Base-by-base conservation (phyloP, 2,888 invertebrate genomes). In the Noctua janthina region DNA sequence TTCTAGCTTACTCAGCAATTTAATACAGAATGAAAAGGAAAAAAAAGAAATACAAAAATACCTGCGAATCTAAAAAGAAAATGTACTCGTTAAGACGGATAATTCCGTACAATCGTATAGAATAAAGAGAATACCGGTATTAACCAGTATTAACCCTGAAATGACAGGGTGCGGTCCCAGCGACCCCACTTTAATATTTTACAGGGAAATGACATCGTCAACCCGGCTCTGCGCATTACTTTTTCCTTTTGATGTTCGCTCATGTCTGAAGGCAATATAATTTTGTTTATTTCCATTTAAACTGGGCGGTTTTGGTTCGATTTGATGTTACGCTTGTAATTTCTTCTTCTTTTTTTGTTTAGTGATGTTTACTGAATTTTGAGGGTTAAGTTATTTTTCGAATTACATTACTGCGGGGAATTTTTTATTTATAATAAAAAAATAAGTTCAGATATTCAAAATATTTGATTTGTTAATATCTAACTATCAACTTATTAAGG, bases 221-320 rank as follows among this genome's bases (percentile, higher is more conserved):
- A 91, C 92, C 92, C 92, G 89, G 89, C 90, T 89, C 88, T 89
- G 91, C 93, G 95, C 95, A 96, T 96, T 95, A 95, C 93, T 93
- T 95, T 96, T 96, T 96, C 95, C 95, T 95, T 96, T 96, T 96
- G 96, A 96, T 94, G 95, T 96, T 92, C 93, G 92, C 91, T 94
- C 94, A 93, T 94, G 94, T 94, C 94, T 93, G 88, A 93, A 92
- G 93, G 93, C 93, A 93, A 93, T 94, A 93, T 94, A 93, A 94
- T 94, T 95, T 94, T 94, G 94, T 94, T 94, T 94, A 92, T 94
- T 92, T 91, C 91, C 92, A 93, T 92, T 93, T 92, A 91, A 93
- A 93, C 80, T 78, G 83, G 85, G 84, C 35, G 90, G 84, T 90
- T 89, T 81, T 82, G 83, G 81, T 89, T 87, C 90, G 91, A 90